Conservation (phyloP, 2,888 invertebrate species). For the Rhingia rostrata region DNA sequence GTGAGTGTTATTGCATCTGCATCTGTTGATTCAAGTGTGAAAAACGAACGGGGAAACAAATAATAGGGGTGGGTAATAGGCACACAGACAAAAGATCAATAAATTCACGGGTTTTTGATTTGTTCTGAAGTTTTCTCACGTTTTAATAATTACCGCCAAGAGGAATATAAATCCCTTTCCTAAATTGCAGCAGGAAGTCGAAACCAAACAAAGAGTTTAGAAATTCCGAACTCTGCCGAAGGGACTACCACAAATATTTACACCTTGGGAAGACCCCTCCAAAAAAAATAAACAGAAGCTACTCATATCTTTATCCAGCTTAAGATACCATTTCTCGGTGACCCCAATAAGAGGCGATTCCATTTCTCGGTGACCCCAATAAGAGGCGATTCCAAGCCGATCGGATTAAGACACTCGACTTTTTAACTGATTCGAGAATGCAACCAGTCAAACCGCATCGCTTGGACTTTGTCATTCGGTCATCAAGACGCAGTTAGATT, state of each 20-base stretch:
- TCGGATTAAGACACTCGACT: slow-evolving; percentile 47
- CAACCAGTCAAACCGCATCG: slow-evolving; percentile 57
- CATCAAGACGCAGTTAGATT: slow-evolving; percentile 42
- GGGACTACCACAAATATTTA: slow-evolving; percentile 54
- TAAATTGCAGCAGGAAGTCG: slow-evolving; percentile 50
- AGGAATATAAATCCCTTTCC: slow-evolving; percentile 6
- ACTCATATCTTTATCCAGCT: background rate
- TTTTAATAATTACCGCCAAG: slow-evolving; percentile 49
- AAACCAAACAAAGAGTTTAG: slow-evolving; percentile 39
- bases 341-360: slow-evolving; percentile 19
- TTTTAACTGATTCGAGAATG: slow-evolving; percentile 18
- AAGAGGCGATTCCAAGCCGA: slow-evolving; percentile 6
- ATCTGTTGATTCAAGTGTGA: slow-evolving; percentile 69
- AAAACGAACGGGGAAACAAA: slow-evolving; percentile 26
- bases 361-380: slow-evolving; percentile 35
- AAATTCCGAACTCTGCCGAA: background rate
- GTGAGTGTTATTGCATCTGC: slow-evolving; percentile 49
- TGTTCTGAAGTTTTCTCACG: slow-evolving; percentile 68
- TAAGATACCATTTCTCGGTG: slow-evolving; percentile 9
- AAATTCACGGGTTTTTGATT: slow-evolving; percentile 58
- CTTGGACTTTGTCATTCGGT: slow-evolving; percentile 53
- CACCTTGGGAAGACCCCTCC: slow-evolving; percentile 18
- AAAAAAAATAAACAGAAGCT: slow-evolving; percentile 29
- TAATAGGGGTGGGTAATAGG: slow-evolving; percentile 47
- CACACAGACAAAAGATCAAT: slow-evolving; percentile 56